Percentiles rank a stretch among this genome's conserved stretches.
phyloP scores from a whole-genome alignment of 2,113 vertebrate genomes.

The Numida meleagris region DNA sequence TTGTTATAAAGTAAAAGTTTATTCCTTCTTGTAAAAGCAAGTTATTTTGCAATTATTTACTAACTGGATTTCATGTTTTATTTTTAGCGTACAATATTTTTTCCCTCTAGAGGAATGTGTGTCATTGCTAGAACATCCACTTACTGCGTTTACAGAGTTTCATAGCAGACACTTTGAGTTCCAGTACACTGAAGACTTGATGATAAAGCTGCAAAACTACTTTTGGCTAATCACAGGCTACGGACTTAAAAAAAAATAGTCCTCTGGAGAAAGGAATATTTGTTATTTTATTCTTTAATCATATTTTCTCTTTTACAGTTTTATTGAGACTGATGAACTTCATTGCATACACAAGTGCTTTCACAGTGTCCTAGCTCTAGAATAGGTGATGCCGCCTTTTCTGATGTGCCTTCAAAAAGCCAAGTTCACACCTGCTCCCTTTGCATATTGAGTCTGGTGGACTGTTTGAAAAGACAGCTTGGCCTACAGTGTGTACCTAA shows the following conservation, averaged over 20 bases:
- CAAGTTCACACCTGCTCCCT: not conserved
- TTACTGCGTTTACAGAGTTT: conserved; percentile 41
- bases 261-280: not conserved
- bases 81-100: not conserved
- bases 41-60: conserved; percentile 2
- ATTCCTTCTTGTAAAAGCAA: not conserved
- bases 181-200: not conserved
- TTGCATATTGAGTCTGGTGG: not conserved
- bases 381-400: not conserved
- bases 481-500: not conserved
- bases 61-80: conserved; percentile 4
- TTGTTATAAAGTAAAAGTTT: not conserved
- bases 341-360: not conserved
- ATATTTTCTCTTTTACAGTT: not conserved
- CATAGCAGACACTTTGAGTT: not conserved
- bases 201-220: not conserved
- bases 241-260: not conserved
- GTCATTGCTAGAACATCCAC: not conserved
- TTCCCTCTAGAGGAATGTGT: not conserved
- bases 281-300: not conserved
- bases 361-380: not conserved
- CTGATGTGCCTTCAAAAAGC: not conserved
- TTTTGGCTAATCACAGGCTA: not conserved
- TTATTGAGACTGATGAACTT: not conserved
- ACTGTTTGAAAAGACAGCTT: not conserved